Conservation (phyloP, 2,888 invertebrate genomes). For the Psococerastis gibbosa region DNA sequence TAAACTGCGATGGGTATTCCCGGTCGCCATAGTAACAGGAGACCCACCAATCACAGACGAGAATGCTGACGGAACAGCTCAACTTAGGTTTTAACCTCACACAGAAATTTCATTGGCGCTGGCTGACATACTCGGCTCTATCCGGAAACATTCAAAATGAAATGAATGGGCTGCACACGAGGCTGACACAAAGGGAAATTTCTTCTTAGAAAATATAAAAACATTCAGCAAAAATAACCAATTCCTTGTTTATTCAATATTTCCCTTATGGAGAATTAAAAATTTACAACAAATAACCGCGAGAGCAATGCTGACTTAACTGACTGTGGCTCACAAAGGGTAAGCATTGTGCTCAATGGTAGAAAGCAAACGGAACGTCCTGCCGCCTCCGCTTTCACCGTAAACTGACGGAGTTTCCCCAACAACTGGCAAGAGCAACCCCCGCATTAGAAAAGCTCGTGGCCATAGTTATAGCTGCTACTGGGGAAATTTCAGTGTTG, state of each 20-base stretch:
- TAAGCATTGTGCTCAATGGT: too few species aligned
- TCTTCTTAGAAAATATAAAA: too few species aligned
- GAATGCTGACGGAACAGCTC: background rate
- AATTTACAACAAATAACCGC: constrained; percentile 10
- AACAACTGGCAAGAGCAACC: background rate
- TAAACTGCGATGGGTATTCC: background rate
- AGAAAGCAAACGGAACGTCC: too few species aligned
- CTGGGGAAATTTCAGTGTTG: too few species aligned
- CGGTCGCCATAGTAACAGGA: background rate
- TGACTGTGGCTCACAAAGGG: too few species aligned
- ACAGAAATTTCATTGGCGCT: background rate
- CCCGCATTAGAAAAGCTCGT: background rate
- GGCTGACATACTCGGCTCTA: too few species aligned
- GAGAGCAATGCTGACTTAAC: too few species aligned
- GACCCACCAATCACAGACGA: background rate
- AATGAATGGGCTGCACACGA: too few species aligned
- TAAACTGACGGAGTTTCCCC: too few species aligned
- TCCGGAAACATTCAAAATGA: too few species aligned
- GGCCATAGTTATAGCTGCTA: background rate
- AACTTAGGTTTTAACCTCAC: background rate
- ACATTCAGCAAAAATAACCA: constrained; percentile 2
- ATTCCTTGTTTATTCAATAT: constrained; percentile 9
- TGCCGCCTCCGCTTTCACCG: too few species aligned
- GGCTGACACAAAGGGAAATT: too few species aligned
- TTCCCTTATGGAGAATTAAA: constrained; percentile 9